Conservation (phyloP, 2,113 vertebrate species). For the Arizona elegans region DNA sequence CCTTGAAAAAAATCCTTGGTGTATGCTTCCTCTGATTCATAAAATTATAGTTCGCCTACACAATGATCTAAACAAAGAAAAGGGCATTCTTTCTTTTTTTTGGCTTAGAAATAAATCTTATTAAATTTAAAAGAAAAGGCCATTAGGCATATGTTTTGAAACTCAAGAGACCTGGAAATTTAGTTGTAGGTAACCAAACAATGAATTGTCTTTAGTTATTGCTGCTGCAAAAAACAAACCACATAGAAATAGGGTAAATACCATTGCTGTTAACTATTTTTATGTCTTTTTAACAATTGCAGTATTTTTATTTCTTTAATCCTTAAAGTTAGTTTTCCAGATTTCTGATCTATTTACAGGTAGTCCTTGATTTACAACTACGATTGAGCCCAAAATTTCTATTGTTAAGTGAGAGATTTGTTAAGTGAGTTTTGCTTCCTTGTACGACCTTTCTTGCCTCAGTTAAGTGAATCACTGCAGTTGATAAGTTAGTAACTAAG, state of each 20-base stretch:
- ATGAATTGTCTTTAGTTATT: background rate
- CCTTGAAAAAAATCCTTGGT: background rate
- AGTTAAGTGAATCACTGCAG: no score
- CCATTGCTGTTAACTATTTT: background rate
- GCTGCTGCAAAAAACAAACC: background rate
- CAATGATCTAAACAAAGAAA: background rate
- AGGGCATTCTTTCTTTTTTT: background rate
- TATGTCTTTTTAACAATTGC: background rate
- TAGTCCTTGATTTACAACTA: no score
- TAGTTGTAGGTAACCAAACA: background rate
- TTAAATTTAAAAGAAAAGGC: background rate
- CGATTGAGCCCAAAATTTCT: no score
- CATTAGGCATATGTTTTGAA: background rate
- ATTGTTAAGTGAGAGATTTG: no score
- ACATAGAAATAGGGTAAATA: background rate
- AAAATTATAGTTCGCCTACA: background rate
- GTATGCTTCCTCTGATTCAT: background rate
- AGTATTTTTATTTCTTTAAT: background rate
- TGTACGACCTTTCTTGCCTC: no score
- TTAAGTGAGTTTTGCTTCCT: no score
- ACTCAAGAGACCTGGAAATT: background rate
- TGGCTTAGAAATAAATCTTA: background rate
- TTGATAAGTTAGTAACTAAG: no score
- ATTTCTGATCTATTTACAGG: background rate
- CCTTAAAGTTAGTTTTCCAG: background rate